Evolutionary conservation across 2,797 vertebrate species (phyloP).

Genomic region (Nannoperca obscura): DNA sequence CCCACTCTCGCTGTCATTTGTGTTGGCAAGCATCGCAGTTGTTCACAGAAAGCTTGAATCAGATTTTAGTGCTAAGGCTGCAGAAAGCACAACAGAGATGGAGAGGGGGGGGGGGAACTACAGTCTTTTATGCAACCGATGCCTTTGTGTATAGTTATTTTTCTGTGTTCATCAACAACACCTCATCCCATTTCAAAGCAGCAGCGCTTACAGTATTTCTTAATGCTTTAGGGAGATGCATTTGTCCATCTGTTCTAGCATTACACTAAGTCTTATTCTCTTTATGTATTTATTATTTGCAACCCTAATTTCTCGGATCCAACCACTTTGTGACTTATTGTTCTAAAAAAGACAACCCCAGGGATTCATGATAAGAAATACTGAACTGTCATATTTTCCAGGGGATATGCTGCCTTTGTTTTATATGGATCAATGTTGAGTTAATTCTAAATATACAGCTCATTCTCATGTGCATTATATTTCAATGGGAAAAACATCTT

Average conservation of each 20-base stretch:
- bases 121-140: slow-evolving; percentile 64
- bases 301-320: slow-evolving; percentile 4
- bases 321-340: slow-evolving; percentile 1
- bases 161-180: slow-evolving; percentile 61
- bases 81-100: slow-evolving; percentile 80
- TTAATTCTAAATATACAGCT: slow-evolving; percentile 19
- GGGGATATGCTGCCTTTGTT: background rate
- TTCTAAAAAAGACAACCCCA: slow-evolving; percentile 16
- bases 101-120: slow-evolving; percentile 57
- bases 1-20: slow-evolving; percentile 84
- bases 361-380: background rate
- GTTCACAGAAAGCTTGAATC: slow-evolving; percentile 85
- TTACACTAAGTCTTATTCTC: slow-evolving; percentile 20
- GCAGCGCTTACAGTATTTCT: slow-evolving; percentile 45
- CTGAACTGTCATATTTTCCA: slow-evolving; percentile 17
- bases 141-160: slow-evolving; percentile 69
- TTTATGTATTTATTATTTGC: slow-evolving; percentile 24
- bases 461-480: slow-evolving; percentile 20
- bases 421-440: background rate
- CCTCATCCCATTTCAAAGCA: slow-evolving; percentile 48
- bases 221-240: slow-evolving; percentile 41
- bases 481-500: slow-evolving; percentile 15
- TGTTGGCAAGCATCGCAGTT: slow-evolving; percentile 80
- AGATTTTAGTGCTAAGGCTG: slow-evolving; percentile 85
- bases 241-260: slow-evolving; percentile 40